These are phyloP conservation scores for Thelaira solivaga DNA, from an alignment of 2,888 invertebrate species.

Conservation along the genomic window DNA sequence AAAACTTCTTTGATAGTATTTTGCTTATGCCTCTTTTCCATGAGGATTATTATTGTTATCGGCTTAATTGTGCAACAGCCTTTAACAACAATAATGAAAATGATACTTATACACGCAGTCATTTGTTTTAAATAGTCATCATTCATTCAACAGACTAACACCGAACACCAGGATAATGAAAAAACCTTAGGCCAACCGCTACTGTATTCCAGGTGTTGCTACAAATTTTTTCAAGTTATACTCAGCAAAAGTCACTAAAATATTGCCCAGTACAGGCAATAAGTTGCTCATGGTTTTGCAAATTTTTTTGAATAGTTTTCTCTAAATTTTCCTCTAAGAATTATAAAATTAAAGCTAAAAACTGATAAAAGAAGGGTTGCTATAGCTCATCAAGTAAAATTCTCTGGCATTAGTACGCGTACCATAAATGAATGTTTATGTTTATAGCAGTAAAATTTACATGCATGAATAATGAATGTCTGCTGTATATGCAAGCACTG, in stretches of 20 bases:
- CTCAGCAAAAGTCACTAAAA: no score
- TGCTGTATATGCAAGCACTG: no score
- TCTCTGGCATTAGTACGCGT: conserved; percentile 14
- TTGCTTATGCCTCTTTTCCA: conserved; percentile 1
- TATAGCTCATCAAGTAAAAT: conserved; percentile 17
- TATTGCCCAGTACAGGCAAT: no score
- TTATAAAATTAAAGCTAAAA: not conserved
- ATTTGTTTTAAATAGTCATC: conserved; percentile 53
- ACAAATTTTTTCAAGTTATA: no score
- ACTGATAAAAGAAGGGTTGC: conserved; percentile 22
- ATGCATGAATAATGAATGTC: not conserved
- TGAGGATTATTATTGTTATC: conserved; percentile 58
- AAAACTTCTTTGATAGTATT: conserved; percentile 44
- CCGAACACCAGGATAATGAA: not conserved
- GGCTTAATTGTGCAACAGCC: conserved; percentile 62
- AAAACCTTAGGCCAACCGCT: not conserved
- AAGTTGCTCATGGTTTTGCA: no score
- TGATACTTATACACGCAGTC: conserved; percentile 53
- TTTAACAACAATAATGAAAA: conserved; percentile 58
- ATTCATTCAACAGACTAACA: not conserved
- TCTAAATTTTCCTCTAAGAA: not conserved
- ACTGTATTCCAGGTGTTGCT: not conserved
- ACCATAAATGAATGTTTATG: not conserved
- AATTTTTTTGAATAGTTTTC: no score
- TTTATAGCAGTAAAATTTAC: not conserved